phyloP scores from a whole-genome alignment of 2,888 invertebrate species.

The Rhorus exstirpatorius region DNA sequence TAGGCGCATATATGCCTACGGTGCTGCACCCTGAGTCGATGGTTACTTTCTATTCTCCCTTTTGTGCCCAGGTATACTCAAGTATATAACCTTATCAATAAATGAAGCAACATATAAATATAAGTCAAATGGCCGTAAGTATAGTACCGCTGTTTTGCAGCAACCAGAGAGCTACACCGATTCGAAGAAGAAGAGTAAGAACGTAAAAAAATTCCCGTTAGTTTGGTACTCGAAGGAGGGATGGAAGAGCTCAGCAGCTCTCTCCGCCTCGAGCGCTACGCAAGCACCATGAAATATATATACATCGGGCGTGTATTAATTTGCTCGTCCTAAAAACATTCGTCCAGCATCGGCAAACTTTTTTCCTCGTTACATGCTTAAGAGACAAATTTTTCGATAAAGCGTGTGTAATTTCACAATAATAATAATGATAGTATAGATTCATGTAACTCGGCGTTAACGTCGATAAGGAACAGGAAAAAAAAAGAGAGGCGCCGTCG shows the following conservation, averaged over 20 bases:
- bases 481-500: neutral
- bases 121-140: too few species aligned
- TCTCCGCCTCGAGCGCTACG: conserved; percentile 65
- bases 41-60: too few species aligned
- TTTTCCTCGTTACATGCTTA: neutral
- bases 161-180: too few species aligned
- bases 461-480: neutral
- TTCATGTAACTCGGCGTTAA: neutral
- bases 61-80: too few species aligned
- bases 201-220: conserved; percentile 68
- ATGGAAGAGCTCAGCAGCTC: conserved; percentile 44
- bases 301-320: neutral
- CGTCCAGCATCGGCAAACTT: neutral
- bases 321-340: conserved; percentile 52
- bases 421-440: conserved; percentile 3
- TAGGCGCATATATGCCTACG: too few species aligned
- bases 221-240: conserved; percentile 56
- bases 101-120: too few species aligned
- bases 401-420: neutral
- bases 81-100: too few species aligned
- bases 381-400: conserved; percentile 15
- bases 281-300: conserved; percentile 15
- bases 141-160: too few species aligned
- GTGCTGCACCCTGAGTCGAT: too few species aligned
- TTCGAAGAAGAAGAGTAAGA: too few species aligned